Conservation (phyloP, 2,888 invertebrate genomes). For the Darwinula stevensoni region DNA sequence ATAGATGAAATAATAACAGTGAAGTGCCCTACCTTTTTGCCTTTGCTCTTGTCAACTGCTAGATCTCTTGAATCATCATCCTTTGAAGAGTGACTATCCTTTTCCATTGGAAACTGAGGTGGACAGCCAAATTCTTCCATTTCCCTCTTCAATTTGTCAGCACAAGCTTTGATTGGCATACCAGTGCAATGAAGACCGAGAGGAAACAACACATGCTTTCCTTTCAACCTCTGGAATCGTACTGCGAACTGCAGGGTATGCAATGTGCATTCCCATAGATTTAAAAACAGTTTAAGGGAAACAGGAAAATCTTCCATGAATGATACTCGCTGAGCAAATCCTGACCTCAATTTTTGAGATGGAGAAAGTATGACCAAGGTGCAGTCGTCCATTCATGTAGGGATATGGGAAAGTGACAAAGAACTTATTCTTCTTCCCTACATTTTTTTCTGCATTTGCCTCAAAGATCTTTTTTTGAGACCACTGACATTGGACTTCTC, state of each 20-base stretch:
- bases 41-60: constrained; percentile 60
- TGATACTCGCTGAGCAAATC: not conserved
- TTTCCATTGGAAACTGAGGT: constrained; percentile 50
- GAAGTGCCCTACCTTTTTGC: constrained; percentile 33
- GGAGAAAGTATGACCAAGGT: constrained; percentile 90
- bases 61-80: constrained; percentile 14
- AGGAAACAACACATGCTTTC: constrained; percentile 70
- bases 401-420: constrained; percentile 89
- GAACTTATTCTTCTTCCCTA: constrained; percentile 40
- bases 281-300: not conserved
- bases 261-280: not conserved
- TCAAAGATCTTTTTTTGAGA: constrained; percentile 47
- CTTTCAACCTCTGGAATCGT: constrained; percentile 68
- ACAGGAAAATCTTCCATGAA: not conserved
- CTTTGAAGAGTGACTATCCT: constrained; percentile 19
- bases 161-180: constrained; percentile 97
- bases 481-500: constrained; percentile 59
- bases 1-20: not conserved
- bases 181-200: constrained; percentile 98
- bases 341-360: constrained; percentile 82
- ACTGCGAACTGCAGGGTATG: constrained; percentile 39
- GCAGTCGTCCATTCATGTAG: constrained; percentile 95
- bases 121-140: constrained; percentile 72
- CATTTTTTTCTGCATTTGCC: constrained; percentile 33
- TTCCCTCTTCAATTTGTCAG: constrained; percentile 84